Evolutionary conservation across 2,797 vertebrate species (phyloP).

Genomic region (Anguilla marmorata): DNA sequence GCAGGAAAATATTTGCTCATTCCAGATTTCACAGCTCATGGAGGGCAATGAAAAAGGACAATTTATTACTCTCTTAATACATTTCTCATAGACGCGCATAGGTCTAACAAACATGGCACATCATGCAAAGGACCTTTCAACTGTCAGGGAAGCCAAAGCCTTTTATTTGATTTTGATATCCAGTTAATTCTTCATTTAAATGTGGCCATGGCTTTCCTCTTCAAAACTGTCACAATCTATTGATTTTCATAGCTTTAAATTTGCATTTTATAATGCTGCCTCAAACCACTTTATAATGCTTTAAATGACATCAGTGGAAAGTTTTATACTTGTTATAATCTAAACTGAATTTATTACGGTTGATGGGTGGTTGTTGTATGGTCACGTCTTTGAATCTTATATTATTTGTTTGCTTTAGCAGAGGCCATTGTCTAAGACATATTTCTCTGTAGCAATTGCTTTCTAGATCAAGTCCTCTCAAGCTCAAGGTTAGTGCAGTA

Average conservation of each 20-base stretch:
- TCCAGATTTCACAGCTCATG: not conserved
- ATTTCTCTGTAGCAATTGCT: not conserved
- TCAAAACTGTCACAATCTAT: conserved; percentile 2
- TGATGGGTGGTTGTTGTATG: not conserved
- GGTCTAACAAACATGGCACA: conserved; percentile 1
- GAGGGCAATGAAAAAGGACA: not conserved
- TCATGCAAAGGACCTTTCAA: conserved; percentile 4
- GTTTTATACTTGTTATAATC: not conserved
- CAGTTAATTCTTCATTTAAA: conserved; percentile 6
- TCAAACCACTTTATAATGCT: not conserved
- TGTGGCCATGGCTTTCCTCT: conserved; percentile 3
- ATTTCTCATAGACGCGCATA: not conserved
- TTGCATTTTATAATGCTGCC: conserved; percentile 12
- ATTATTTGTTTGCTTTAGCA: not conserved
- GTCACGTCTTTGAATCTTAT: not conserved
- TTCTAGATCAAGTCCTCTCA: not conserved
- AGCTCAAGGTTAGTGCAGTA: not conserved
- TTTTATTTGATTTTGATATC: conserved; percentile 21
- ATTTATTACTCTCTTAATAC: conserved; percentile 18
- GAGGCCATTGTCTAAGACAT: not conserved
- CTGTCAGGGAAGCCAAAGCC: conserved; percentile 1
- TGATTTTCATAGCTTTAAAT: not conserved
- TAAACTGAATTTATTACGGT: not conserved
- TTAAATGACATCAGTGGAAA: not conserved
- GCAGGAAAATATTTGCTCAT: conserved; percentile 23